phyloP scores from a whole-genome alignment of 2,113 vertebrate genomes.

The Grantiella picta region DNA sequence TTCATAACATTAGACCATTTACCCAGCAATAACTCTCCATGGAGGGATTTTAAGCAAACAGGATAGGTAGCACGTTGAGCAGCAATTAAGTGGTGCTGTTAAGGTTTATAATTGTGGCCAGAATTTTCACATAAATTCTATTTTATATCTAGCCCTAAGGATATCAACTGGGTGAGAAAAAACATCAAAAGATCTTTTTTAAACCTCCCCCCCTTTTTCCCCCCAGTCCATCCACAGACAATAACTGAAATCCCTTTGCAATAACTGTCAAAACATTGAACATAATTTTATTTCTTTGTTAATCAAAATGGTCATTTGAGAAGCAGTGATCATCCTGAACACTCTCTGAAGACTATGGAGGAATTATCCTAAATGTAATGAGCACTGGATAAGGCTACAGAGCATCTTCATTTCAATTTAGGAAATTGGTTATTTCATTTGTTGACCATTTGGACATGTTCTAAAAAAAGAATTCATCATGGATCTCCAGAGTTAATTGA shows the following conservation, averaged over 20 bases:
- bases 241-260: slow-evolving; percentile 23
- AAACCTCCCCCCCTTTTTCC: rapidly evolving
- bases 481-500: not conserved
- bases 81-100: not conserved
- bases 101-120: not conserved
- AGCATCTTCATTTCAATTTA: slow-evolving; percentile 36
- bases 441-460: not conserved
- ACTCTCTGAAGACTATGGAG: not conserved
- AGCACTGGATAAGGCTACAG: not conserved
- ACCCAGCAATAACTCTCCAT: not conserved
- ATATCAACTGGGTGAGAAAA: not conserved
- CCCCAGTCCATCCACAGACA: not conserved
- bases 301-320: slow-evolving; percentile 48
- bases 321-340: slow-evolving; percentile 15
- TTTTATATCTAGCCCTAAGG: not conserved
- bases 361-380: slow-evolving; percentile 1
- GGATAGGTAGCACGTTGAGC: not conserved
- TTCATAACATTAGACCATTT: not conserved
- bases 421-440: slow-evolving; percentile 32
- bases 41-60: not conserved
- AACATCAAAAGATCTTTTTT: not conserved
- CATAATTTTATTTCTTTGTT: slow-evolving; percentile 26
- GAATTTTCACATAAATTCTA: not conserved
- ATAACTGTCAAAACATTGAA: slow-evolving; percentile 15
- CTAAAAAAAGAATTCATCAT: not conserved